Percentiles rank a stretch among this genome's conserved stretches.
phyloP scores from a whole-genome alignment of 2,113 vertebrate genomes.

The Larimichthys polyactis region DNA sequence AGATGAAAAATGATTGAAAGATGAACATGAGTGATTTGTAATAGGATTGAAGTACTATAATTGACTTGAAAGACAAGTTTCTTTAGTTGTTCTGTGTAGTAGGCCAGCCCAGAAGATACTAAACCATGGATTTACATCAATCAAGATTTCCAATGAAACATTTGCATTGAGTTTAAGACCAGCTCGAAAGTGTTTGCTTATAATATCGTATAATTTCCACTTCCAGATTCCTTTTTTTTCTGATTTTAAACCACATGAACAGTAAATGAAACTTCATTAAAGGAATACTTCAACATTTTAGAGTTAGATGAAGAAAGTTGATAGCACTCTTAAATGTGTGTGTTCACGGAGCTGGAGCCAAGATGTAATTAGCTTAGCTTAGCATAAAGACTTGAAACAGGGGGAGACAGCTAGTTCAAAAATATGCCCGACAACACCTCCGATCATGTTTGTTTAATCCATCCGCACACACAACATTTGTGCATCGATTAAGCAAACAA shows the following conservation, averaged over 20 bases:
- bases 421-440: neutral
- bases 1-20: neutral
- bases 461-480: neutral
- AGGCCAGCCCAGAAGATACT: neutral
- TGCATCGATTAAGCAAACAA: neutral
- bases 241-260: neutral
- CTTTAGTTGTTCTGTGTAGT: neutral
- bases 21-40: neutral
- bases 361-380: neutral
- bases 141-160: slow-evolving; percentile 5
- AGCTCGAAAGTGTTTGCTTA: too few species aligned
- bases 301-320: too few species aligned
- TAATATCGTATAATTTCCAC: neutral
- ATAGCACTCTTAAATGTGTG: neutral
- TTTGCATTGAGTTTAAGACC: too few species aligned
- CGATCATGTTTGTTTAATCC: neutral
- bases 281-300: neutral
- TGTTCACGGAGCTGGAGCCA: neutral
- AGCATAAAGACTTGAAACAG: neutral
- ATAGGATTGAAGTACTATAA: neutral
- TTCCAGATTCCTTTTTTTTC: neutral
- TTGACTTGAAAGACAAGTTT: neutral
- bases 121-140: neutral
- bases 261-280: neutral
- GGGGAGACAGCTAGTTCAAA: neutral